Conservation (phyloP, 2,888 invertebrate species). For the Lasioglossum leucozonium region DNA sequence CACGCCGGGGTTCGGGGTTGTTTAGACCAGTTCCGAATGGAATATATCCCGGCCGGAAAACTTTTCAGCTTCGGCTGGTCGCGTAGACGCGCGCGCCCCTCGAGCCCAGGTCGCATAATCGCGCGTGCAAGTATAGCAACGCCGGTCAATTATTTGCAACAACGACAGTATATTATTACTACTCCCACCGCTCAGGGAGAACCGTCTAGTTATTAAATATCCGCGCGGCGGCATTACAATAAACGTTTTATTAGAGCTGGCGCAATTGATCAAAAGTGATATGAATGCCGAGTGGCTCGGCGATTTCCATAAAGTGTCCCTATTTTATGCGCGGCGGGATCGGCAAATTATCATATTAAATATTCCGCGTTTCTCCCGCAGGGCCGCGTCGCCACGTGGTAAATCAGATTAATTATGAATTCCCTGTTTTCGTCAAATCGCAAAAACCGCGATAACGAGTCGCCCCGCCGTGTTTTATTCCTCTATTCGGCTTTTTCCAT, state of each 20-base stretch:
- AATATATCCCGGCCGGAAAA: conserved; percentile 23
- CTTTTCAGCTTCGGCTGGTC: conserved; percentile 5
- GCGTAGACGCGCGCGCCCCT: background rate
- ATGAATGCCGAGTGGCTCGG: background rate
- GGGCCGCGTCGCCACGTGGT: background rate
- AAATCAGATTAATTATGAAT: conserved; percentile 30
- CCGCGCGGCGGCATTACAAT: conserved; percentile 8
- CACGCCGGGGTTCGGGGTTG: conserved; percentile 31
- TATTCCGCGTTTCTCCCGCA: conserved; percentile 13
- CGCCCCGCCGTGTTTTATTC: background rate
- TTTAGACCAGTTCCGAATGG: conserved; percentile 38
- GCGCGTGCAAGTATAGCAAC: background rate
- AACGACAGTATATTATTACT: background rate
- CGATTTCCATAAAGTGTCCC: conserved; percentile 39
- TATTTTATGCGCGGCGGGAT: conserved; percentile 18
- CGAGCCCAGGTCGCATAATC: background rate
- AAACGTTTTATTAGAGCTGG: conserved; percentile 30
- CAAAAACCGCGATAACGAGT: conserved; percentile 4
- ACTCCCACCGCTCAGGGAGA: background rate
- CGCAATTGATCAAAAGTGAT: conserved; percentile 33
- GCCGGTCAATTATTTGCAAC: background rate
- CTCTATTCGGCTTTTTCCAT: background rate
- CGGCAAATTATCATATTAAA: conserved; percentile 41
- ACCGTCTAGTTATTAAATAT: background rate
- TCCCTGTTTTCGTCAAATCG: conserved; percentile 1